Conservation (phyloP, 2,888 invertebrate species). For the Tryphoninae sp. region DNA sequence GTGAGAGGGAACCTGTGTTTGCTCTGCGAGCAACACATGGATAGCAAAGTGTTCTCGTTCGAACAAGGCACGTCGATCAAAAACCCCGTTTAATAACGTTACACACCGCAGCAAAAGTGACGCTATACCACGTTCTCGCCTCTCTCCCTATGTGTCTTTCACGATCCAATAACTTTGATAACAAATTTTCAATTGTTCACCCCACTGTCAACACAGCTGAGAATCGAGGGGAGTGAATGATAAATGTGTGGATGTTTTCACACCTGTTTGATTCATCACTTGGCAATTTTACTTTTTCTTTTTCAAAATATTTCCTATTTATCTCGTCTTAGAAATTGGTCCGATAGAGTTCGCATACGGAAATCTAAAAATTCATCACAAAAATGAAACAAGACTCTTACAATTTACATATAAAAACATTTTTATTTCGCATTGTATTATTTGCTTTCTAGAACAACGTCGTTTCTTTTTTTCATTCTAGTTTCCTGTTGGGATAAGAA, state of each 20-base stretch:
- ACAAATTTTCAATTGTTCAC: conserved; percentile 29
- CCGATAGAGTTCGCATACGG: not conserved
- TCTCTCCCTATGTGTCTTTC: conserved; percentile 6
- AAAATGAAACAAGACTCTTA: not conserved
- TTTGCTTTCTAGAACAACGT: conserved; percentile 28
- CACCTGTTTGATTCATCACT: conserved; percentile 1
- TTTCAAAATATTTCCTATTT: not conserved
- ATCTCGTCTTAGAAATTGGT: not conserved
- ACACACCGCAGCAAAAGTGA: not conserved
- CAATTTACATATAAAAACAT: conserved; percentile 48
- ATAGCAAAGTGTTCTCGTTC: conserved; percentile 28
- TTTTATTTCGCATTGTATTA: conserved; percentile 42
- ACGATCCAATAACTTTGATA: conserved; percentile 54
- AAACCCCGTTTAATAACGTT: conserved; percentile 49
- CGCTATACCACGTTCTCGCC: not conserved
- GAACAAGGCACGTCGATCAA: conserved; percentile 55
- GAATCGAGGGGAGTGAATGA: conserved; percentile 2
- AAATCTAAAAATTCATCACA: not conserved
- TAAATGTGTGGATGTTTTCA: conserved; percentile 20
- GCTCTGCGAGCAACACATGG: conserved; percentile 42
- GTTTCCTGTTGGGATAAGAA: not conserved
- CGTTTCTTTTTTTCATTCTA: conserved; percentile 9
- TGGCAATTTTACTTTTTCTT: not conserved
- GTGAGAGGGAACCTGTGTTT: not conserved
- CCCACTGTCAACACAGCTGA: not conserved